Evolutionary conservation across 2,797 vertebrate species (phyloP).

Genomic region (Poeciliopsis paucimaculata): DNA sequence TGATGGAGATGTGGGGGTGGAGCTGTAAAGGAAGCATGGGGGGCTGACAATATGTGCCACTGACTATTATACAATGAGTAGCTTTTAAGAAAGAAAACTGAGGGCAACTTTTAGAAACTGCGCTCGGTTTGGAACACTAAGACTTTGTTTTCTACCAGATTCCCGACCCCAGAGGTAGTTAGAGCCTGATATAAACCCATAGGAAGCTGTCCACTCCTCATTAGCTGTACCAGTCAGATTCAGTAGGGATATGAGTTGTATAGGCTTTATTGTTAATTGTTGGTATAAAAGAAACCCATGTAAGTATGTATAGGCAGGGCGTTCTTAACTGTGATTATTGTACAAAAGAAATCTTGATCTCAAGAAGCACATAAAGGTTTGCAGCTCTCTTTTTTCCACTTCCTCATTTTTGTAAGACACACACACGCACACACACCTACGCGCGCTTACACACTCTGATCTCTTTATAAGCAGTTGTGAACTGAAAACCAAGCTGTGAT

Average conservation of each 20-base stretch:
- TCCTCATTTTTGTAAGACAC: conserved; percentile 93
- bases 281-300: conserved; percentile 87
- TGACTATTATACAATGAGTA: conserved; percentile 81
- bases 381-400: conserved; percentile 89
- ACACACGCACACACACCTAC: neutral
- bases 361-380: conserved; percentile 95
- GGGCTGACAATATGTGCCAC: conserved; percentile 80
- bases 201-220: conserved; percentile 92
- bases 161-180: conserved; percentile 28
- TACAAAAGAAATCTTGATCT: conserved; percentile 97
- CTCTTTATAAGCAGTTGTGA: conserved; percentile 87
- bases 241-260: conserved; percentile 94
- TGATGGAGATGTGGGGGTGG: conserved; percentile 83
- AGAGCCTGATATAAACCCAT: conserved; percentile 89
- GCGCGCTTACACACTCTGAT: neutral
- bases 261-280: conserved; percentile 97
- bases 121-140: conserved; percentile 86
- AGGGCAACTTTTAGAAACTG: conserved; percentile 73
- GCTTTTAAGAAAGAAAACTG: conserved; percentile 63
- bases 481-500: conserved; percentile 95
- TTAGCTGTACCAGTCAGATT: conserved; percentile 94
- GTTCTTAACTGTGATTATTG: conserved; percentile 99
- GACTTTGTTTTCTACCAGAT: conserved; percentile 60
- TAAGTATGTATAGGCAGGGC: conserved; percentile 99
- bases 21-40: conserved; percentile 78